phyloP scores from a whole-genome alignment of 1,140 invertebrate genomes.

The Neomicropteryx cornuta region DNA sequence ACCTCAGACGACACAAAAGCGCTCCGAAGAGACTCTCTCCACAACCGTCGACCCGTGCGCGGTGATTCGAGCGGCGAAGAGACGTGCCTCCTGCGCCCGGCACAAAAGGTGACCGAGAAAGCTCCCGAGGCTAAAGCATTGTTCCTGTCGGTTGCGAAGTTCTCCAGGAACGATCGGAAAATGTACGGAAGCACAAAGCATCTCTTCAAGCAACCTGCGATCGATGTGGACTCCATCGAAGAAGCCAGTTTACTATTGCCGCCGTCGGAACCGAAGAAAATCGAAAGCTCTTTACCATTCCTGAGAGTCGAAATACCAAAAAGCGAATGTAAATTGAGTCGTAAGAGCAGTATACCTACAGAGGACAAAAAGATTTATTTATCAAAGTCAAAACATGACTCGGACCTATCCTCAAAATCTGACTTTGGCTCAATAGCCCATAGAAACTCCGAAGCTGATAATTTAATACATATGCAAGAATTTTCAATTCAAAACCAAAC shows the following conservation, averaged over 20 bases:
- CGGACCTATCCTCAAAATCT: constrained; percentile 4
- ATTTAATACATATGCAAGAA: no score
- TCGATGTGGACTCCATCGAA: constrained; percentile 18
- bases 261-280: constrained; percentile 7
- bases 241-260: constrained; percentile 12
- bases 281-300: constrained; percentile 8
- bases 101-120: no score
- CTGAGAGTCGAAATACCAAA: constrained; percentile 11
- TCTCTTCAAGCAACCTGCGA: constrained; percentile 23
- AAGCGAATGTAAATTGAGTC: constrained; percentile 8
- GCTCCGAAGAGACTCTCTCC: constrained; percentile 26
- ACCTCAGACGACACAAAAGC: constrained; percentile 27
- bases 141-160: constrained; percentile 19
- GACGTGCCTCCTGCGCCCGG: constrained; percentile 26
- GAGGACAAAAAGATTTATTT: no score
- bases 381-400: no score
- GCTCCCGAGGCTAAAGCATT: no score
- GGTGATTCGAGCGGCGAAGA: constrained; percentile 29
- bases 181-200: constrained; percentile 32
- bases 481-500: constrained; percentile 9
- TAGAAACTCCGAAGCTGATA: constrained; percentile 5
- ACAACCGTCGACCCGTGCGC: constrained; percentile 28
- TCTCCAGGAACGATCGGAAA: constrained; percentile 20
- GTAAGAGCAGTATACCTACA: constrained; percentile 1
- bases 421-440: constrained; percentile 1